These are phyloP conservation scores for Danaus chrysippus DNA, from an alignment of 2,888 invertebrate species.

Conservation along the genomic window DNA sequence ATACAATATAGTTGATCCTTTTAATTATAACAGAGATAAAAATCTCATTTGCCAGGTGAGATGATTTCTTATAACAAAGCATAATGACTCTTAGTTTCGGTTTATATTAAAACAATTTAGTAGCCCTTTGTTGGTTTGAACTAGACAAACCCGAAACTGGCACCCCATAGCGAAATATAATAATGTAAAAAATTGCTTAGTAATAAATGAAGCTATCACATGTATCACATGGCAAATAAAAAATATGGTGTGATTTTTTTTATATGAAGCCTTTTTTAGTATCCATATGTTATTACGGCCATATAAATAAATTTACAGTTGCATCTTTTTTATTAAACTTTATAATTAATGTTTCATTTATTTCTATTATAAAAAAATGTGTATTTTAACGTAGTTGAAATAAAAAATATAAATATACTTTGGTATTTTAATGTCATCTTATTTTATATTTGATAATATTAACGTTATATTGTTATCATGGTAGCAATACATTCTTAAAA, in stretches of 20 bases:
- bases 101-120: conserved; percentile 77
- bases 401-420: no score
- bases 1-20: conserved; percentile 23
- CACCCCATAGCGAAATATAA: conserved; percentile 71
- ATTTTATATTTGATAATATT: no score
- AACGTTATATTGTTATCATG: background rate
- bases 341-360: no score
- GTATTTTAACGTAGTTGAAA: no score
- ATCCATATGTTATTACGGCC: no score
- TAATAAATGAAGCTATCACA: conserved; percentile 73
- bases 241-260: conserved; percentile 27
- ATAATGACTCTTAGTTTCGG: conserved; percentile 64
- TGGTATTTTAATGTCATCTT: no score
- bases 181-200: conserved; percentile 62
- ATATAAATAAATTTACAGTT: conserved; percentile 7
- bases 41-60: conserved; percentile 66
- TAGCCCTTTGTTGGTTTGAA: conserved; percentile 58
- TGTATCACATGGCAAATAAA: conserved; percentile 55
- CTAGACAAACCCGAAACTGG: conserved; percentile 57
- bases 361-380: no score
- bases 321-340: background rate
- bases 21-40: conserved; percentile 65
- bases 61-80: conserved; percentile 62
- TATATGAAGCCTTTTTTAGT: conserved; percentile 23
- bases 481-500: background rate